phyloP scores from a whole-genome alignment of 2,888 invertebrate genomes.

The Dryobotodes eremita region DNA sequence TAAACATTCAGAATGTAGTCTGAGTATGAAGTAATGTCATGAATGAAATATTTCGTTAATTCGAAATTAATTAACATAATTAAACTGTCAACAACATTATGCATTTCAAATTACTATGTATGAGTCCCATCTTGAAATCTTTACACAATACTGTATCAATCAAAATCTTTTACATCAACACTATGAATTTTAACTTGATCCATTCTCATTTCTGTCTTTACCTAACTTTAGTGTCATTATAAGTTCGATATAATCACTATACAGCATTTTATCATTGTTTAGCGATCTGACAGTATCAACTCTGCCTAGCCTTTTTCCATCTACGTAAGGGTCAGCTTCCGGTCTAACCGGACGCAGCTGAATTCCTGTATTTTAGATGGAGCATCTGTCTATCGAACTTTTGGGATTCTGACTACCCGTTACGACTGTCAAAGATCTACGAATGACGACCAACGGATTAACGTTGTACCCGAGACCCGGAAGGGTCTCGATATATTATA shows the following conservation, averaged over 20 bases:
- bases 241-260: background rate
- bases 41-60: slow-evolving; percentile 6
- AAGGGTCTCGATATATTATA: background rate
- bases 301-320: background rate
- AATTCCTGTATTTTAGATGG: background rate
- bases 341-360: background rate
- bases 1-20: background rate
- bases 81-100: background rate
- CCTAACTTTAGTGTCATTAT: background rate
- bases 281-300: background rate
- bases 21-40: background rate
- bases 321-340: background rate
- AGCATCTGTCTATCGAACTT: background rate
- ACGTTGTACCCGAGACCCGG: no score
- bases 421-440: no score
- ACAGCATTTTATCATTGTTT: background rate
- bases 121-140: background rate
- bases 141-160: slow-evolving; percentile 19
- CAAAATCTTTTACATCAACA: background rate
- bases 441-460: no score
- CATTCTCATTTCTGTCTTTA: background rate
- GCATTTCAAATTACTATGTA: slow-evolving; percentile 6
- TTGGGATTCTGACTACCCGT: background rate
- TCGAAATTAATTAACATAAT: slow-evolving; percentile 14
- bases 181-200: background rate